Evolutionary conservation across 2,888 invertebrate genomes (phyloP).

Genomic region (Athetis lepigone): DNA sequence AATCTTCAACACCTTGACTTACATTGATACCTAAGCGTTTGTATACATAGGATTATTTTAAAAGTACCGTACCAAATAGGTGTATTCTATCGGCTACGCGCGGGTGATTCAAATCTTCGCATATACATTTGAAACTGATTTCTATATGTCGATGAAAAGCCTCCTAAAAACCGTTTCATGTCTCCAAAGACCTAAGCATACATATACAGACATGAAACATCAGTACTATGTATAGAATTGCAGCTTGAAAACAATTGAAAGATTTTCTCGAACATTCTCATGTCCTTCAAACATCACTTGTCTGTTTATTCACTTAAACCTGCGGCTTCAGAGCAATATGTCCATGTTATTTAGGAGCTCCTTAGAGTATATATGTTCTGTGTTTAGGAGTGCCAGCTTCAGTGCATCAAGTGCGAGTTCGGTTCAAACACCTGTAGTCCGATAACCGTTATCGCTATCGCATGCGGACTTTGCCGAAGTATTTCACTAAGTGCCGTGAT

Average conservation of each 20-base stretch:
- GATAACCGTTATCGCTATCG: slow-evolving; percentile 66
- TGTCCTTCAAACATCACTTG: slow-evolving; percentile 2
- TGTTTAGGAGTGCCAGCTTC: slow-evolving; percentile 34
- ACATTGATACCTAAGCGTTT: slow-evolving; percentile 27
- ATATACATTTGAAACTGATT: no score
- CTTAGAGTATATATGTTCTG: no score
- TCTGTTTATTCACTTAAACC: slow-evolving; percentile 16
- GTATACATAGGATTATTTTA: not conserved
- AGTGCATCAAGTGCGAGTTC: slow-evolving; percentile 73
- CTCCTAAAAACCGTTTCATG: no score
- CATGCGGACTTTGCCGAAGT: slow-evolving; percentile 44
- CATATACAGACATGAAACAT: no score
- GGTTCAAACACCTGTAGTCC: slow-evolving; percentile 78
- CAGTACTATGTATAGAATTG: no score
- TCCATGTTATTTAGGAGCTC: slow-evolving; percentile 27
- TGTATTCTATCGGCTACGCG: no score
- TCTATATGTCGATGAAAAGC: no score
- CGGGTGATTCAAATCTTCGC: no score
- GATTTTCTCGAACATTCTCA: not conserved
- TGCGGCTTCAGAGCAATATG: not conserved
- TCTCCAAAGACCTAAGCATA: no score
- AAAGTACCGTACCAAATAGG: no score
- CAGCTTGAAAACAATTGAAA: not conserved
- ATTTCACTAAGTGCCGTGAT: slow-evolving; percentile 53
- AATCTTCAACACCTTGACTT: slow-evolving; percentile 41